These are phyloP conservation scores for Drosophila recens DNA, from an alignment of 2,888 invertebrate species.

Conservation along the genomic window DNA sequence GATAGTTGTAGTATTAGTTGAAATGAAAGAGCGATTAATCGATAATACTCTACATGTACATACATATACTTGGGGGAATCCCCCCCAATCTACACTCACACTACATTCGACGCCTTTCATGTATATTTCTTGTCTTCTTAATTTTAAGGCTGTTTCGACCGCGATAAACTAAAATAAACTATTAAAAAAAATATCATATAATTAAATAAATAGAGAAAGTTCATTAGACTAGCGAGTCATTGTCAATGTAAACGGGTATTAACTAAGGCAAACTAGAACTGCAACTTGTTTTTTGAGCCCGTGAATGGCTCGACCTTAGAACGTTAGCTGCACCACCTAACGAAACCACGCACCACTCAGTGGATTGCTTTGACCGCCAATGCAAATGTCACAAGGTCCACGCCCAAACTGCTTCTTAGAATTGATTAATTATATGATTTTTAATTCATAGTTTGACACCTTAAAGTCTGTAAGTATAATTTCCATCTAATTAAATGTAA, in stretches of 20 bases:
- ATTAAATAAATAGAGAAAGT: conserved; percentile 15
- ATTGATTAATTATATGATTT: background rate
- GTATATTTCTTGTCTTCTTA: conserved; percentile 78
- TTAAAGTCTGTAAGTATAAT: background rate
- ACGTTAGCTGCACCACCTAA: conserved; percentile 3
- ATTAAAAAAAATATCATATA: conserved; percentile 39
- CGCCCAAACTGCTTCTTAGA: conserved; percentile 2
- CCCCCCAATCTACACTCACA: conserved; percentile 58
- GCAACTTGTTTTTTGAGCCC: conserved; percentile 5
- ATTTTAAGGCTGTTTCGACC: conserved; percentile 85
- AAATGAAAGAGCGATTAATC: conserved; percentile 73
- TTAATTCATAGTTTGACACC: conserved; percentile 13
- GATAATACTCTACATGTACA: conserved; percentile 60
- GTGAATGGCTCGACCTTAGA: conserved; percentile 53
- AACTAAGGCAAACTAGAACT: conserved; percentile 4
- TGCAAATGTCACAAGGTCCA: conserved; percentile 37
- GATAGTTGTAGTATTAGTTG: conserved; percentile 76
- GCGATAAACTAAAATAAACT: conserved; percentile 83
- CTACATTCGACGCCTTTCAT: conserved; percentile 64
- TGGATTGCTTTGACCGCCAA: conserved; percentile 35
- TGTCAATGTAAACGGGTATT: conserved; percentile 46
- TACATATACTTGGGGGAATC: background rate
- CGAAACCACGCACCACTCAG: conserved; percentile 22
- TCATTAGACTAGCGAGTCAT: conserved; percentile 27
- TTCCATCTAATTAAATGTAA: background rate